These are phyloP conservation scores for Trinectes maculatus DNA, from an alignment of 2,113 vertebrate species.

Conservation along the genomic window DNA sequence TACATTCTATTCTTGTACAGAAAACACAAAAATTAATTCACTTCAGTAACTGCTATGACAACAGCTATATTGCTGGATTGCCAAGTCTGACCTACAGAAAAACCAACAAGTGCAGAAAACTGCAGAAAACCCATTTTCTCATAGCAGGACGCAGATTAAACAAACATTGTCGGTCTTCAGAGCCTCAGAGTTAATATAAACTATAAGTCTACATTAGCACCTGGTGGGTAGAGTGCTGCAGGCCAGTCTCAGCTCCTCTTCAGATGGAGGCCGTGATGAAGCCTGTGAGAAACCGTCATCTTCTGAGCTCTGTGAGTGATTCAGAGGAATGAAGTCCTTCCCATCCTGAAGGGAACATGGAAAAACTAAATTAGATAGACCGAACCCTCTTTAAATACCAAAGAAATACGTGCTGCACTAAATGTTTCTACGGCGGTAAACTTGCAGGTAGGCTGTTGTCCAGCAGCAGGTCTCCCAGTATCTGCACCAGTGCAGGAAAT, in stretches of 20 bases:
- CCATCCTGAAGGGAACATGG: slow-evolving; percentile 80
- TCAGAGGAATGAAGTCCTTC: slow-evolving; percentile 86
- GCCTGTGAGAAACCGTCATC: slow-evolving; percentile 92
- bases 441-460: slow-evolving; percentile 88
- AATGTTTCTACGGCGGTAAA: not conserved
- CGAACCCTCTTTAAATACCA: not conserved
- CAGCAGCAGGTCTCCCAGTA: slow-evolving; percentile 93
- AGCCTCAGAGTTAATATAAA: no score
- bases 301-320: slow-evolving; percentile 90
- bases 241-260: slow-evolving; percentile 85
- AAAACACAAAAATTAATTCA: no score
- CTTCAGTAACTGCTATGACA: no score
- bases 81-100: no score
- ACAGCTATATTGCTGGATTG: no score
- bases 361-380: not conserved
- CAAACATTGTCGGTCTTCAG: no score
- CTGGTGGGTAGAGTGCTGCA: slow-evolving; percentile 89
- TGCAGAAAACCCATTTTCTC: no score
- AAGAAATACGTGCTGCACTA: accelerated
- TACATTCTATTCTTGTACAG: no score
- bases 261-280: slow-evolving; percentile 86
- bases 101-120: no score
- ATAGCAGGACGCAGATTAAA: no score
- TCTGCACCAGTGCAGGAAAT: slow-evolving; percentile 92
- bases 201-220: no score